Base-by-base conservation (phyloP, 2,113 vertebrate genomes). In the Struthio camelus region DNA sequence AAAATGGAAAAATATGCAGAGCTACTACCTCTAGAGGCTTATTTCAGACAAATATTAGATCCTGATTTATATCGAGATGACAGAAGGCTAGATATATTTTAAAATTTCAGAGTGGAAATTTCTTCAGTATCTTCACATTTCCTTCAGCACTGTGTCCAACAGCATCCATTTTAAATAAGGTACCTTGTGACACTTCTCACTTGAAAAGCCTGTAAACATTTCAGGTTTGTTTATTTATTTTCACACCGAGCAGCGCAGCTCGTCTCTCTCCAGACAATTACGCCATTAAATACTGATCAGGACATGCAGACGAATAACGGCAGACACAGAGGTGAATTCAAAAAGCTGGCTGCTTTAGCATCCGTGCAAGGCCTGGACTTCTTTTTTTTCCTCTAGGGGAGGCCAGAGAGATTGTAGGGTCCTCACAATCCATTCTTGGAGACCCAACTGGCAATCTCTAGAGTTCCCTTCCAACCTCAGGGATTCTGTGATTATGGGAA, bases 1-100 rank as follows among this genome's bases (percentile, higher is more conserved):
- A 77, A 22, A 76, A 61, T 19, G 69, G 62, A 42, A 91, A 89
- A 82, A 90, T 22, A 89, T 15, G 19, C 30, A 71, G 36, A 83
- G 42, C 66, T 88, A 27, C 30, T 81, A 80, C 28, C 82, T 67
- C 76, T 92, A 70, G 88, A 88, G 92, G 38, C 73, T 71, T 96
- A 44, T 86, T 95, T 90, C 79, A 89, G 78, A 83, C 54, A 78
- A 83, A 54, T 42, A 28, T 59, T 82, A 91, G 61, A 65, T 94
- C 50, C 85, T 94, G 59, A 72, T 93, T 46, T 83, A 50, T 65
- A 90, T 94, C 61, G 44, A 97, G 51, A 92, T 89, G 58, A 82
- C 95, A 95, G 76, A 75, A 15, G 3, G 54, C 38, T 53, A 93
- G n/a, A 89, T 53, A 81, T 0, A 69, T 46, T 85, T 34, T 14